Conservation (phyloP, 2,888 invertebrate genomes). For the Eledone cirrhosa region DNA sequence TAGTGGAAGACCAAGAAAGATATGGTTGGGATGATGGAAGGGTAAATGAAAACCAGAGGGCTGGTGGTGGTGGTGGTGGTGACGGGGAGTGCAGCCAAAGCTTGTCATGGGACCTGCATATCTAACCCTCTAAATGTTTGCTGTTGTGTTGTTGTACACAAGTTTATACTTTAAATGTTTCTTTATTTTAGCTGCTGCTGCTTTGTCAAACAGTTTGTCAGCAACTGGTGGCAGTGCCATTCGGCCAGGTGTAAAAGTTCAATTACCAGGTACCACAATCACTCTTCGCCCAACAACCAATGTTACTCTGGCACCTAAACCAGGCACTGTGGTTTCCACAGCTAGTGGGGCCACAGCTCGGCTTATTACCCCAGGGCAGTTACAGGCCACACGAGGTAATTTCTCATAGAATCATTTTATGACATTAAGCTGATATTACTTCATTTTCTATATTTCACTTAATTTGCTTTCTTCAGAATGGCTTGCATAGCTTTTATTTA, state of each 20-base stretch:
- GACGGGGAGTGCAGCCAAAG: too few relatives aligned
- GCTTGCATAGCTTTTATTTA: not conserved
- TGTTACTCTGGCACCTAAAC: slow-evolving; percentile 56
- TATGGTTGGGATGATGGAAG: too few relatives aligned
- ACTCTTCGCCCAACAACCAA: slow-evolving; percentile 50
- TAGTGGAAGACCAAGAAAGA: too few relatives aligned
- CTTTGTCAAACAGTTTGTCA: slow-evolving; percentile 22
- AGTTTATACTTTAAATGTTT: too few relatives aligned
- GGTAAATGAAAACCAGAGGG: too few relatives aligned
- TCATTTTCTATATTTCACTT: not conserved
- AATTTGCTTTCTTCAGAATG: not conserved
- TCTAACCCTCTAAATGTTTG: too few relatives aligned
- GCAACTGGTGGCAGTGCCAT: slow-evolving; percentile 34
- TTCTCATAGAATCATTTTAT: not conserved
- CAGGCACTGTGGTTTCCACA: slow-evolving; percentile 40
- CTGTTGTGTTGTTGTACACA: too few relatives aligned
- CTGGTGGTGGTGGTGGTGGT: too few relatives aligned
- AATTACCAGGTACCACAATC: slow-evolving; percentile 56
- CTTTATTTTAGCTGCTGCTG: not conserved
- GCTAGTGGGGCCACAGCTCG: slow-evolving; percentile 34
- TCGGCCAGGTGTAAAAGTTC: slow-evolving; percentile 54
- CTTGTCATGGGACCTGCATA: too few relatives aligned
- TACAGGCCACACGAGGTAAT: slow-evolving; percentile 34
- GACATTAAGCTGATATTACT: not conserved
- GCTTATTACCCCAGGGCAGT: slow-evolving; percentile 38